Evolutionary conservation across 2,797 vertebrate genomes (phyloP), one percentile per base, ranked within the genome.

Genomic region (Lateolabrax maculatus): DNA sequence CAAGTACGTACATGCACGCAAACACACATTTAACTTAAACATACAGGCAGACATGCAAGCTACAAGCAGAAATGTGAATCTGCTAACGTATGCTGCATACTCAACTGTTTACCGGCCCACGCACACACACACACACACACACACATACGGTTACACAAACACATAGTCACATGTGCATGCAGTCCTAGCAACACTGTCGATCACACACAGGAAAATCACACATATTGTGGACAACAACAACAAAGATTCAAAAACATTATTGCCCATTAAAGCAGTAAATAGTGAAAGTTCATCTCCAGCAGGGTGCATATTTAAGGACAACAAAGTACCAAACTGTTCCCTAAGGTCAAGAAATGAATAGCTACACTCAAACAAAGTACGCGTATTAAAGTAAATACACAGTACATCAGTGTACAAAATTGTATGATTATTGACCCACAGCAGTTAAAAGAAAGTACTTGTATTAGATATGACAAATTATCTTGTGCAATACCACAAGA

Each of bases 81-180:
- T 66, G 41, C 5, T 16, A 25, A 23, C 1, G 3, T 49, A 43
- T 46, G 16, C 44, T 25, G 41, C n/a, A 56, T 37, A 55, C 21
- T 58, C 29, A 43, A 27, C 12, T 58, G 36, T 52, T 52, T 71
- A 43, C 46, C 69, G 21, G 13, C 16, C 69, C 8, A 49, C 3
- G 58, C 34, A 68, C 49, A 55, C 10, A 55, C 16, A 65, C 19
- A 44, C 3, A 62, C 16, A 31, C 18, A 41, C 19, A 44, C 51
- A 46, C 27, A 29, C 43, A 57, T 1, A 18, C 29, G 6, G 31
- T 34, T 34, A 70, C n/a, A 36, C 41, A 66, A 4, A 70, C n/a
- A 36, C 41, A 66, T 37, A 53, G 74, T 53, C 51, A 62, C 41
- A 53, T 55, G 69, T 46, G 8, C 56, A 48, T 44, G 43, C 12